These are phyloP conservation scores for Atethmia centrago DNA, from an alignment of 2,888 invertebrate genomes.

Conservation along the genomic window DNA sequence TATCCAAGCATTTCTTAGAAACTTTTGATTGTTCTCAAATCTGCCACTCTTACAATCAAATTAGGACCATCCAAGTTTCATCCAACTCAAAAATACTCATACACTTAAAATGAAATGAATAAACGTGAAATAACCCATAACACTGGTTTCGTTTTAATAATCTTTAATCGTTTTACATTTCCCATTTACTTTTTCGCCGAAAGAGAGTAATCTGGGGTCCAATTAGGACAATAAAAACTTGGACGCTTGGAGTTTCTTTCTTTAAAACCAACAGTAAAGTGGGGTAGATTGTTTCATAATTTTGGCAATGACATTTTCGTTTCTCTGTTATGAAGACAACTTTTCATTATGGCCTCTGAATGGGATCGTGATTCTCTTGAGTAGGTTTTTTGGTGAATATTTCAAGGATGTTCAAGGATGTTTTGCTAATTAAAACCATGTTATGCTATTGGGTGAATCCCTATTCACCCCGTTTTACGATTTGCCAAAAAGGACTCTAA, in stretches of 20 bases:
- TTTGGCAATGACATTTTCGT: constrained; percentile 37
- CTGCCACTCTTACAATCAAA: constrained; percentile 34
- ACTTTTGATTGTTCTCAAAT: constrained; percentile 23
- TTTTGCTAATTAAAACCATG: constrained; percentile 10
- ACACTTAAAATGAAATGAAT: constrained; percentile 55
- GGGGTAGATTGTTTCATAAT: constrained; percentile 52
- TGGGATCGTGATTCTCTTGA: constrained; percentile 9
- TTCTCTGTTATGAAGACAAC: constrained; percentile 22
- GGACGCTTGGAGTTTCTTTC: constrained; percentile 41
- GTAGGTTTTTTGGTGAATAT: constrained; percentile 8
- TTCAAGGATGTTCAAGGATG: not conserved
- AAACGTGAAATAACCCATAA: constrained; percentile 42
- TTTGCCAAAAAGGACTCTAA: no score
- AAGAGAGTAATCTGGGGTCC: constrained; percentile 41
- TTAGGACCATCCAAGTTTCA: constrained; percentile 26
- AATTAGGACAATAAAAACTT: constrained; percentile 57
- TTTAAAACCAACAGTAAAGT: constrained; percentile 37
- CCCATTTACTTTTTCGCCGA: constrained; percentile 12
- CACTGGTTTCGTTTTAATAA: constrained; percentile 45
- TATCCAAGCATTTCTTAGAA: constrained; percentile 23
- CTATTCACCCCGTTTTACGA: no score
- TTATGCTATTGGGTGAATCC: not conserved
- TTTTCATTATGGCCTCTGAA: constrained; percentile 33
- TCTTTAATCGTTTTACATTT: constrained; percentile 48
- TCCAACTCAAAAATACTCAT: constrained; percentile 41